Conservation (phyloP, 2,797 vertebrate genomes). For the Pseudomugil tenellus region DNA sequence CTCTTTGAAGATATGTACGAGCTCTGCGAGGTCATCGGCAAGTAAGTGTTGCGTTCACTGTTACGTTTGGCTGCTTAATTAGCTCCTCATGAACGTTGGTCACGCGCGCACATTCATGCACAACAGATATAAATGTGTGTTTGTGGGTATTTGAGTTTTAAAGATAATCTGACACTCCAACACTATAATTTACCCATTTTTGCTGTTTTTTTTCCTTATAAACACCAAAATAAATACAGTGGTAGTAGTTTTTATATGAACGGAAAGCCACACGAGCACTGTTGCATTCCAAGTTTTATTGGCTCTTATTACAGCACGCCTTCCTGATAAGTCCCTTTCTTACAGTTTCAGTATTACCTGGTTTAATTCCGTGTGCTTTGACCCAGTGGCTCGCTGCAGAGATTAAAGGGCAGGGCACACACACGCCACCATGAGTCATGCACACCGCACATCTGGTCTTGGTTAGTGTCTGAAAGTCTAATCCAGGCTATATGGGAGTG, state of each 20-base stretch:
- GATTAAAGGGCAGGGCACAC: slow-evolving; percentile 67
- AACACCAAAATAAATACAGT: not conserved
- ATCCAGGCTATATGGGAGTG: slow-evolving; percentile 20
- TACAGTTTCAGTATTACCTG: not conserved
- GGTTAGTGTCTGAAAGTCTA: slow-evolving; percentile 45
- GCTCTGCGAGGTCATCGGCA: slow-evolving; percentile 98
- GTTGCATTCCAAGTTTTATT: slow-evolving; percentile 26
- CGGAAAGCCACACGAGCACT: not conserved
- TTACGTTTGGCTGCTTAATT: slow-evolving; percentile 21
- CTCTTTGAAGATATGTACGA: slow-evolving; percentile 98
- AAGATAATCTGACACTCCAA: not conserved
- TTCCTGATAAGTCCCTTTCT: not conserved
- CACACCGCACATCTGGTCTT: slow-evolving; percentile 60
- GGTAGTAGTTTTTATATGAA: not conserved
- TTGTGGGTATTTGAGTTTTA: not conserved
- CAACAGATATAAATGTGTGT: not conserved
- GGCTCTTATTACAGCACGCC: not conserved
- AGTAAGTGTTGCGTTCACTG: slow-evolving; percentile 86
- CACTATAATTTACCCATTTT: not conserved
- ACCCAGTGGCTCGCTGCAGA: slow-evolving; percentile 58
- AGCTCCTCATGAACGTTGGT: slow-evolving; percentile 19
- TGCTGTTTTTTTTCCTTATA: not conserved
- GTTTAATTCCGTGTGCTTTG: slow-evolving; percentile 27
- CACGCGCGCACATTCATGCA: slow-evolving; percentile 4
- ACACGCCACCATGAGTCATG: slow-evolving; percentile 55